Evolutionary conservation across 2,113 vertebrate species (phyloP).

Genomic region (Solea solea): DNA sequence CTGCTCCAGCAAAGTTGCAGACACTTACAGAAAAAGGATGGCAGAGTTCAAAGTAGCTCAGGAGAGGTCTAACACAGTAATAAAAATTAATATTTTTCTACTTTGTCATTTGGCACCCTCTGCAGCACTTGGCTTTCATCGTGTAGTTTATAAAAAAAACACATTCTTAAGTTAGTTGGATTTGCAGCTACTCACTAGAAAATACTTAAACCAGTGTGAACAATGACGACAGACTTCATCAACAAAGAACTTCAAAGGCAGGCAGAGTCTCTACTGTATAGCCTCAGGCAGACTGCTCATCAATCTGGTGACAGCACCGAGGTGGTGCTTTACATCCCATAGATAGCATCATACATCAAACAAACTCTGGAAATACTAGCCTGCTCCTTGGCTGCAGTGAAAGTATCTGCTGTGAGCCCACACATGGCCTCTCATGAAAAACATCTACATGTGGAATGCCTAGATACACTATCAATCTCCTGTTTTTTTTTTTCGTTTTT

Average conservation of each 20-base stretch:
- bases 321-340: constrained; percentile 63
- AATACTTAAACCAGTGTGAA: constrained; percentile 40
- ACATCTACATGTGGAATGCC: constrained; percentile 38
- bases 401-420: constrained; percentile 46
- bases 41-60: constrained; percentile 24
- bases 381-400: constrained; percentile 38
- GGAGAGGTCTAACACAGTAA: constrained; percentile 1
- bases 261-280: constrained; percentile 46
- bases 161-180: constrained; percentile 35
- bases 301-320: constrained; percentile 64
- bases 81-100: constrained; percentile 19
- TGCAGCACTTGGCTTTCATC: constrained; percentile 11
- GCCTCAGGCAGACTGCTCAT: constrained; percentile 56
- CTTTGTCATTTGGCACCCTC: constrained; percentile 24
- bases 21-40: neutral
- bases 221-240: constrained; percentile 51
- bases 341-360: constrained; percentile 77
- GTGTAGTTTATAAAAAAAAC: constrained; percentile 24
- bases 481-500: neutral
- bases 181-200: constrained; percentile 20
- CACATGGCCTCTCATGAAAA: constrained; percentile 45
- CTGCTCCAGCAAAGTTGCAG: constrained; percentile 7
- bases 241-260: constrained; percentile 62
- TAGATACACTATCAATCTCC: constrained; percentile 26
- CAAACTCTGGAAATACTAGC: constrained; percentile 60